Evolutionary conservation across 2,888 invertebrate genomes (phyloP).

Genomic region (Marronus borbonicus): DNA sequence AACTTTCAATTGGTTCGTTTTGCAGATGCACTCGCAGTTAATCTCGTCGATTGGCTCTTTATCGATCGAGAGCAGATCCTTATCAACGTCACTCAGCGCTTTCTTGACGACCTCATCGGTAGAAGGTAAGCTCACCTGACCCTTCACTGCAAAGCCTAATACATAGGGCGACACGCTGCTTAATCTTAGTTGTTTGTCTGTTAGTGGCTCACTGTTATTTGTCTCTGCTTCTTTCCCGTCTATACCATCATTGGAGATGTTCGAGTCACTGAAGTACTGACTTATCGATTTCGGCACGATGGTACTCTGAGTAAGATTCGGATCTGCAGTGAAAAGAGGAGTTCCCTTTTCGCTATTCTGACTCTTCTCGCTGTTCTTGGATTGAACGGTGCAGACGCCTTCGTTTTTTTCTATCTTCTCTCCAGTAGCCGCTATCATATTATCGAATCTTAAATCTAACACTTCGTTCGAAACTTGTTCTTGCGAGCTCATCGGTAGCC

Average conservation of each 20-base stretch:
- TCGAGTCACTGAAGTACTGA: constrained; percentile 17
- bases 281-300: constrained; percentile 35
- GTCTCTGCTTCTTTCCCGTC: not conserved
- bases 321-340: constrained; percentile 8
- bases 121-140: not conserved
- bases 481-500: not conserved
- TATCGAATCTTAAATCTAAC: no score
- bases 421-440: not conserved
- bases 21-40: constrained; percentile 5
- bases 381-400: not conserved
- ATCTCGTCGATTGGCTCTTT: not conserved
- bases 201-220: no score
- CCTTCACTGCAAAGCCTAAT: no score
- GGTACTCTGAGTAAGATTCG: not conserved
- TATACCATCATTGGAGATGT: not conserved
- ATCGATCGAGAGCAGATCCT: not conserved
- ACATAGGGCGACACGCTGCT: not conserved
- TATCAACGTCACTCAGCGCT: not conserved
- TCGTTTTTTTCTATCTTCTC: not conserved
- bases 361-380: not conserved
- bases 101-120: not conserved
- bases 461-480: not conserved
- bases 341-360: constrained; percentile 12
- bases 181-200: not conserved
- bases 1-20: not conserved